Evolutionary conservation across 2,888 invertebrate genomes (phyloP), one percentile per base, ranked within the genome.

Genomic region (Netelia inedita): DNA sequence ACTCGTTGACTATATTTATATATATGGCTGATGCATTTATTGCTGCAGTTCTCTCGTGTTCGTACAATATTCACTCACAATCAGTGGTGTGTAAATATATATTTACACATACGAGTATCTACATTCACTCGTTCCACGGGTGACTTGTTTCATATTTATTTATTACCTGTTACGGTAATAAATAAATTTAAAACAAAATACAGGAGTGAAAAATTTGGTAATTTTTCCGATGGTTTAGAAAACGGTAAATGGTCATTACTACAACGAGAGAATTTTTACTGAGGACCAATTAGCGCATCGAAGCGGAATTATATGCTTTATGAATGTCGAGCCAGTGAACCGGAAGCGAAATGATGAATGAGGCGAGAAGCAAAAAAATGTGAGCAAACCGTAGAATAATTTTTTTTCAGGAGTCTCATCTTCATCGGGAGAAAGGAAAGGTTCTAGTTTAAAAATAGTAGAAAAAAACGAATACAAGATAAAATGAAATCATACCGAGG

Each of bases 271-370:
- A 28, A 43, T 23, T 23, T 53, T 43, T 16, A 43, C 46, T 35
- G 55, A 63, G 61, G 69, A 35, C 69, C 81, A 78, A 78, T 84
- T 73, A 69, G 72, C 41, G 23, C 63, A 65, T 78, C 81, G 69
- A 78, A 81, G 81, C 61, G 78, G 59, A 63, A 81, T 78, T 57
- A 84, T 63, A n/a, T 41, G 63, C 23, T 57, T 73, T 59, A 78
- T 81, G 68, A 84, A 78, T 69, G 81, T 76, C 61, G 68, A 76
- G 63, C 35, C 55, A 46, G 21, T 28, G 66, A 63, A 71, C 53
- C 50, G 41, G 61, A 57, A 19, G 43, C 11, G 63, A 23, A 66
- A 57, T 73, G 69, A 81, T 81, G 78, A 78, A 78, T 55, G 63
- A 61, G 63, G 57, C 53, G 53, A 53, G 53, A 19, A 9, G 19